phyloP scores from a whole-genome alignment of 2,113 vertebrate genomes.

The Calyptommatus sinebrachiatus region DNA sequence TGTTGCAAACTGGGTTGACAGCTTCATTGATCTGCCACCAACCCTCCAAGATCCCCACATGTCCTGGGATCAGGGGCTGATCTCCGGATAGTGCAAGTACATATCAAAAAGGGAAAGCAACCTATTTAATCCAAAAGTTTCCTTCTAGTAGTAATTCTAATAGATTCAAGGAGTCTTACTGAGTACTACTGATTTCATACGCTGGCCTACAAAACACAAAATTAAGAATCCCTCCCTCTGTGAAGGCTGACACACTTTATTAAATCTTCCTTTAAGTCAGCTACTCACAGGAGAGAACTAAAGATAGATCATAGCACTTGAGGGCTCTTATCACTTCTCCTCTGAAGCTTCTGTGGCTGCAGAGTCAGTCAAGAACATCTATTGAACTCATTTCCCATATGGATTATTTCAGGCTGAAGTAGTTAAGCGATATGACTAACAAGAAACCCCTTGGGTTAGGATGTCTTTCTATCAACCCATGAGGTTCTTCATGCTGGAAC shows the following conservation, averaged over 20 bases:
- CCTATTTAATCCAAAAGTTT: background rate
- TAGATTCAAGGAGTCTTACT: background rate
- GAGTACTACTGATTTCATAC: constrained; percentile 6
- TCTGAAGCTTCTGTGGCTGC: constrained; percentile 8
- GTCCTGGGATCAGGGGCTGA: too few species aligned
- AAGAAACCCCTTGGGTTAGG: background rate
- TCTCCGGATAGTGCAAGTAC: too few species aligned
- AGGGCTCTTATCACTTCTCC: background rate
- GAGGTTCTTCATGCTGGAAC: background rate
- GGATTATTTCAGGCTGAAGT: background rate
- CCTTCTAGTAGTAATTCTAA: background rate
- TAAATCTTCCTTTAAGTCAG: constrained; percentile 2
- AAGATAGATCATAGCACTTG: constrained; percentile 15
- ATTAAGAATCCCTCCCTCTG: background rate
- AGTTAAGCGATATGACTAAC: background rate
- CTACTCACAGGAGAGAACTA: constrained; percentile 3
- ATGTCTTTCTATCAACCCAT: background rate
- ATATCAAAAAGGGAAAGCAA: background rate
- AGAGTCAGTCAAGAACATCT: background rate
- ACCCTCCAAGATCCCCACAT: too few species aligned
- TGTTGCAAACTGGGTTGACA: too few species aligned
- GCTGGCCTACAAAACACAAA: background rate
- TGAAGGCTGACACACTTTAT: background rate
- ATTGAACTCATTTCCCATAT: background rate
- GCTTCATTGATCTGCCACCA: background rate